These are phyloP conservation scores for Eucidaris tribuloides DNA, from an alignment of 35 echinoderm and acorn worm genomes.

Conservation along the genomic window DNA sequence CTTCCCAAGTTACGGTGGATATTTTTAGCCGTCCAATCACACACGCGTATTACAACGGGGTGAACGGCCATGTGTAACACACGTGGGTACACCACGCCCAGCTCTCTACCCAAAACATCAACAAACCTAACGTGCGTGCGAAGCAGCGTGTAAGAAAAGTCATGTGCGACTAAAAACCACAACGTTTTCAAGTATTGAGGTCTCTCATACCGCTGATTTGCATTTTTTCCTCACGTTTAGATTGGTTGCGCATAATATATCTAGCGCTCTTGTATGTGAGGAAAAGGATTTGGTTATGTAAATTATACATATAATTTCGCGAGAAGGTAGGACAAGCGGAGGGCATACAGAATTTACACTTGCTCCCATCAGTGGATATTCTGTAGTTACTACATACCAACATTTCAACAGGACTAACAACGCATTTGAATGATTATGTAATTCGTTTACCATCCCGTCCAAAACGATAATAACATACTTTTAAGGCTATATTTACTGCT, in stretches of 20 bases:
- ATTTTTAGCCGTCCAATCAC: conserved; percentile 95
- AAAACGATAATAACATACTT: background rate
- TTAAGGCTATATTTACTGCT: background rate
- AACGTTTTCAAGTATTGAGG: background rate
- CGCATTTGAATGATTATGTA: background rate
- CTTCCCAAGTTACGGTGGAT: conserved; percentile 65
- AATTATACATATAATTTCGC: background rate
- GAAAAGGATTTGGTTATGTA: background rate
- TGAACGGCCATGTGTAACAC: conserved; percentile 74
- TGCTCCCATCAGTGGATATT: too few relatives aligned
- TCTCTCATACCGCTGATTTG: background rate
- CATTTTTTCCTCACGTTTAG: too few relatives aligned
- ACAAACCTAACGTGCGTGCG: conserved; percentile 49
- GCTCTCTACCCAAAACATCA: conserved; percentile 79
- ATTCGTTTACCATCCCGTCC: background rate
- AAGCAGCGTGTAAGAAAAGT: background rate
- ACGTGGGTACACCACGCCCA: conserved; percentile 86
- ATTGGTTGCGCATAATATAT: too few relatives aligned
- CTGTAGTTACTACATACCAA: too few relatives aligned
- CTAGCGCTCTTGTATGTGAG: too few relatives aligned
- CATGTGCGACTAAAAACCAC: background rate
- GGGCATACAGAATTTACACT: too few relatives aligned
- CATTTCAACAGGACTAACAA: too few relatives aligned
- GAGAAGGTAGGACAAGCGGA: background rate
- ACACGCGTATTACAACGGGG: conserved; percentile 5